A percentile compares a stretch with the other conserved stretches of the same genome.
These are phyloP conservation scores for Copidosoma floridanum DNA, from an alignment of 1,140 invertebrate genomes.

Conservation along the genomic window DNA sequence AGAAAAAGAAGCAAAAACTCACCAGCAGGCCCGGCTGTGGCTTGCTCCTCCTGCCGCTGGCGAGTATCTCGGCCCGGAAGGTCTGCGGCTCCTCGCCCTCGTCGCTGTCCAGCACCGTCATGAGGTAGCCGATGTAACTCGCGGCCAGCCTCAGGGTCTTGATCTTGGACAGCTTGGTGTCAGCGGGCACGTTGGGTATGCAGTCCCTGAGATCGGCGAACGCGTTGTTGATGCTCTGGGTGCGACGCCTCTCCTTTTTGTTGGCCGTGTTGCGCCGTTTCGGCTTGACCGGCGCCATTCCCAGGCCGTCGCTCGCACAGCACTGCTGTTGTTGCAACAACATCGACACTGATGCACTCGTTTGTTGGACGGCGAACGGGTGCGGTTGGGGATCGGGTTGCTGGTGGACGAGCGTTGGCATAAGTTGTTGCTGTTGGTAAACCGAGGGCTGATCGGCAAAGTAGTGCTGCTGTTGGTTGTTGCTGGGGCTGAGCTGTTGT, in stretches of 20 bases:
- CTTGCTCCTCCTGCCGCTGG: constrained; percentile 51
- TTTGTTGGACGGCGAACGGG: not conserved
- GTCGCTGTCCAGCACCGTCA: constrained; percentile 75
- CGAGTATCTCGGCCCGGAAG: constrained; percentile 71
- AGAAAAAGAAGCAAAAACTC: too few species aligned
- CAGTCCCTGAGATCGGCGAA: constrained; percentile 88
- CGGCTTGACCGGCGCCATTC: constrained; percentile 34
- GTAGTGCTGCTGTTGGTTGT: constrained; percentile 6
- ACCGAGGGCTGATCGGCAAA: constrained; percentile 24
- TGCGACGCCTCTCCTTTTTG: constrained; percentile 89
- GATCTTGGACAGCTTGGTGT: constrained; percentile 93
- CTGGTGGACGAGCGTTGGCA: constrained; percentile 16
- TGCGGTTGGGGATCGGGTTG: not conserved
- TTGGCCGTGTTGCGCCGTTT: constrained; percentile 82
- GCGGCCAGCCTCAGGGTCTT: constrained; percentile 88
- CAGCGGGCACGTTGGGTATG: constrained; percentile 93
- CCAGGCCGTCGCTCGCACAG: not conserved
- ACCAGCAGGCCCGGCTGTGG: too few species aligned
- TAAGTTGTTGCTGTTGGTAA: constrained; percentile 30
- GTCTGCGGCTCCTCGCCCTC: constrained; percentile 68
- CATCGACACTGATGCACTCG: too few species aligned
- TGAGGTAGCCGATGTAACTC: constrained; percentile 88
- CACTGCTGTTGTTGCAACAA: not conserved
- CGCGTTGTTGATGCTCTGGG: constrained; percentile 92
- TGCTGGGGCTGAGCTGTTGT: constrained; percentile 14